Percentiles rank a stretch among this genome's conserved stretches.
These are phyloP conservation scores for Caenorhabditis macrosperma DNA, from an alignment of 2,888 invertebrate genomes.

Conservation along the genomic window DNA sequence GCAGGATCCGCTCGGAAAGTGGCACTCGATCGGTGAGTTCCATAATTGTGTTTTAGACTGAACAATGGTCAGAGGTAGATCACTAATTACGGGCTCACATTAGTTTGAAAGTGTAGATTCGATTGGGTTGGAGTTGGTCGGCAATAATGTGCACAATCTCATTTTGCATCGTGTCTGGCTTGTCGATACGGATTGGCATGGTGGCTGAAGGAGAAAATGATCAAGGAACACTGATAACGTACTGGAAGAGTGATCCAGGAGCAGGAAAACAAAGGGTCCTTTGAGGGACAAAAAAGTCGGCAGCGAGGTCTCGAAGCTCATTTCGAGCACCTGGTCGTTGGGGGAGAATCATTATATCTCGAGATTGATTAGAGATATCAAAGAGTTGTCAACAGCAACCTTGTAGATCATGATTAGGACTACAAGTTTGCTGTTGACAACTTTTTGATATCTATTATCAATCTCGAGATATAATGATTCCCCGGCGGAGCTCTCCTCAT, in stretches of 20 bases:
- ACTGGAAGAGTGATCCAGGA: no score
- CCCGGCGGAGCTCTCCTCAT: no score
- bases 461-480: no score
- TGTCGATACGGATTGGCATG: slow-evolving; percentile 53
- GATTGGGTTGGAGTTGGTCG: slow-evolving; percentile 32
- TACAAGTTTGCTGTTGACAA: no score
- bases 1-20: slow-evolving; percentile 53
- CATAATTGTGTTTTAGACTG: slow-evolving; percentile 63
- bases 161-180: slow-evolving; percentile 65
- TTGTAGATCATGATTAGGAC: no score
- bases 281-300: neutral
- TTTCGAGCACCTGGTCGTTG: no score
- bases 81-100: slow-evolving; percentile 32
- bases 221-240: no score
- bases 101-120: slow-evolving; percentile 52
- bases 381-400: no score
- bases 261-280: neutral
- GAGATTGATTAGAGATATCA: no score
- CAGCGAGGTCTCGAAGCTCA: no score
- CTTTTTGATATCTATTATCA: no score
- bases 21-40: slow-evolving; percentile 60
- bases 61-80: neutral
- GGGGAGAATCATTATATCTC: no score
- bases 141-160: slow-evolving; percentile 58
- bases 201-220: neutral